phyloP scores from a whole-genome alignment of 2,113 vertebrate species.

The Uropsilus gracilis region DNA sequence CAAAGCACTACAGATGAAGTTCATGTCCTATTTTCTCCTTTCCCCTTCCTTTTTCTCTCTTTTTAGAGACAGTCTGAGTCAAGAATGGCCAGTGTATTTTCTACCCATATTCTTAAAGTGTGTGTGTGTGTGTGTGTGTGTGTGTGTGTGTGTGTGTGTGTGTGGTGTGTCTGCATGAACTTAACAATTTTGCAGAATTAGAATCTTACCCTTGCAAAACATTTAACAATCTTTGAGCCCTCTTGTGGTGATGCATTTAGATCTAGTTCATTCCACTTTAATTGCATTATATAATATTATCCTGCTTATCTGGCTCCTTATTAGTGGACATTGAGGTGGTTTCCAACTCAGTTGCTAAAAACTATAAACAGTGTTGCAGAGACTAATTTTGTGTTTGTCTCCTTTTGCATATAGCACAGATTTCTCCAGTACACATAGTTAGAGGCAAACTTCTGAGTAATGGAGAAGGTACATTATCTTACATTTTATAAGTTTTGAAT shows the following conservation, averaged over 20 bases:
- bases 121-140: background rate
- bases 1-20: background rate
- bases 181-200: background rate
- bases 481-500: background rate
- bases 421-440: conserved; percentile 10
- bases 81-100: background rate
- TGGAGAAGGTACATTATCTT: background rate
- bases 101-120: background rate
- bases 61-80: background rate
- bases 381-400: conserved; percentile 18
- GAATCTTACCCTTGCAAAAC: conserved; percentile 4
- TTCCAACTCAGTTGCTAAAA: conserved; percentile 57
- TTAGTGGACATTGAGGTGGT: conserved; percentile 45
- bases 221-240: background rate
- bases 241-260: background rate
- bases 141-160: too few species aligned
- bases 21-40: background rate
- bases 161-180: background rate
- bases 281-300: conserved; percentile 31
- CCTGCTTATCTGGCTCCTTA: background rate
- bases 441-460: background rate
- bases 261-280: conserved; percentile 15
- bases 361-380: background rate
- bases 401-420: background rate
- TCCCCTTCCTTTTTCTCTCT: background rate